Conservation (phyloP, 2,888 invertebrate genomes). For the Oxycera nigricornis region DNA sequence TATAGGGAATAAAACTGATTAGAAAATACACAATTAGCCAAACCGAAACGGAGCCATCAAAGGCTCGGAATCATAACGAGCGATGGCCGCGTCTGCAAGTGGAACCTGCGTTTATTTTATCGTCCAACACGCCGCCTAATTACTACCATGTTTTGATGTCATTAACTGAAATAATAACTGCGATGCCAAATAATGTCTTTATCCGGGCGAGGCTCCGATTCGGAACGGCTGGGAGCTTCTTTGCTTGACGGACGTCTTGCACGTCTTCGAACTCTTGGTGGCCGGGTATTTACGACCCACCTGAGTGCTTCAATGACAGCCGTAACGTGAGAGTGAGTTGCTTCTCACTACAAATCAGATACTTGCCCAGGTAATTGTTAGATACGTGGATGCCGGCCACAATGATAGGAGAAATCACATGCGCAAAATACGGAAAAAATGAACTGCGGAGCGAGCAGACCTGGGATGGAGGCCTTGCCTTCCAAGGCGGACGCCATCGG, state of each 20-base stretch:
- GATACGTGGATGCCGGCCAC: conserved; percentile 21
- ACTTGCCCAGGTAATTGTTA: conserved; percentile 41
- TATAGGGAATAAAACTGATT: not conserved
- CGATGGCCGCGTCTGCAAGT: not conserved
- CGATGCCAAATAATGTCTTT: conserved; percentile 33
- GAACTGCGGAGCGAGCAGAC: not conserved
- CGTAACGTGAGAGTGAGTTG: conserved; percentile 42
- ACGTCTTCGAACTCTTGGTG: not conserved
- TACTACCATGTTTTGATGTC: conserved; percentile 34
- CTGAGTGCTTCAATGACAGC: conserved; percentile 13
- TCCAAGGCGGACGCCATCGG: conserved; percentile 27
- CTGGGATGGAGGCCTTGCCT: conserved; percentile 12
- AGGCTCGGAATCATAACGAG: not conserved
- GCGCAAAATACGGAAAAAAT: not conserved
- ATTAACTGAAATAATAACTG: conserved; percentile 36
- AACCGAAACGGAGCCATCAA: conserved; percentile 18
- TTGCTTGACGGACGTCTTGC: not conserved
- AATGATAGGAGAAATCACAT: not conserved
- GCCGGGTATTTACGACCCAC: not conserved
- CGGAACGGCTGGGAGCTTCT: not conserved
- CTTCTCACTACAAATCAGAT: conserved; percentile 46
- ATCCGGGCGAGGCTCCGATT: not conserved
- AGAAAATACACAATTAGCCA: conserved; percentile 15
- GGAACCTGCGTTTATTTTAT: conserved; percentile 11
- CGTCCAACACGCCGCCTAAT: conserved; percentile 20